Evolutionary conservation across 2,113 vertebrate genomes (phyloP).

Genomic region (Protomyctophum bolini): DNA sequence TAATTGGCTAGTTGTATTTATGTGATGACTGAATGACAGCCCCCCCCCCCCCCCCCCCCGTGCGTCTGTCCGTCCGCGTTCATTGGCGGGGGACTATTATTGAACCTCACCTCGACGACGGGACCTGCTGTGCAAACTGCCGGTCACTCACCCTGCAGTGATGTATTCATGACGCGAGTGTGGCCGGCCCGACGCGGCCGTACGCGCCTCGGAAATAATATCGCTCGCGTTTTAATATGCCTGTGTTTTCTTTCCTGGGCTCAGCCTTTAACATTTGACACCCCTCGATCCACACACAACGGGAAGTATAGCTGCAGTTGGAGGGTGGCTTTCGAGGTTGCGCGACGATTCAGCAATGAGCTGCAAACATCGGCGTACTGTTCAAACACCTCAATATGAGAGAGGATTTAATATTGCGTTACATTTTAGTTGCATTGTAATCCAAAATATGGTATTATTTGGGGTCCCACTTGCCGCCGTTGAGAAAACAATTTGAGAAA

Average conservation of each 20-base stretch:
- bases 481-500: no score
- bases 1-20: constrained; percentile 77
- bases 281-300: constrained; percentile 8
- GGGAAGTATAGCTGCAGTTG: background rate
- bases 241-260: constrained; percentile 4
- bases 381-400: no score
- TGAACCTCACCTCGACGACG: constrained; percentile 22
- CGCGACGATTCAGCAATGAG: background rate
- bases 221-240: constrained; percentile 9
- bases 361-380: no score
- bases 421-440: no score
- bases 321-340: background rate
- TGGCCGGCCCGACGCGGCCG: background rate
- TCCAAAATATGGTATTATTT: no score
- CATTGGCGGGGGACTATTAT: constrained; percentile 15
- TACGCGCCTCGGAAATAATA: constrained; percentile 13
- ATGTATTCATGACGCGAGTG: constrained; percentile 23
- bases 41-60: constrained; percentile 11
- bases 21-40: constrained; percentile 23
- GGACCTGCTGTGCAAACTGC: constrained; percentile 24
- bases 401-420: no score
- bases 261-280: constrained; percentile 4
- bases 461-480: no score
- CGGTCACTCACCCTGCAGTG: background rate
- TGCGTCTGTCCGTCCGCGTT: constrained; percentile 43